These are phyloP conservation scores for Globicephala melas DNA, from an alignment of 2,113 vertebrate genomes.

Conservation along the genomic window DNA sequence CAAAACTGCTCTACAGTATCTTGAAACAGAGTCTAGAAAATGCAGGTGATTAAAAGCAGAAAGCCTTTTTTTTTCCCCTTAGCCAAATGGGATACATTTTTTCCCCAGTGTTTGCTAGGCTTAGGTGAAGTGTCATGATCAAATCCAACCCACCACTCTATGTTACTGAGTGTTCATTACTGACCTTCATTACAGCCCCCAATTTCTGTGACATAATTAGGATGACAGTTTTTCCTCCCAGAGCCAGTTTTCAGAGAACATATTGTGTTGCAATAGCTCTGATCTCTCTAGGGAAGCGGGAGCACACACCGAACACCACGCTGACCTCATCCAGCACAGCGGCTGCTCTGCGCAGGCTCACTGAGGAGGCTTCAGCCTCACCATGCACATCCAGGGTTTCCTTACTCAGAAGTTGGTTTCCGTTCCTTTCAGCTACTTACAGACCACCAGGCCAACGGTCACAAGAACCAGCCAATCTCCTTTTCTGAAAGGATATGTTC, in stretches of 20 bases:
- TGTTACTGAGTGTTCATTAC: background rate
- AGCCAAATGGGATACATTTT: background rate
- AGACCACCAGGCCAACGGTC: background rate
- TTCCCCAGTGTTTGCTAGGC: background rate
- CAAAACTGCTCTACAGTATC: background rate
- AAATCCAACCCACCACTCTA: background rate
- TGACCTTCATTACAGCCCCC: background rate
- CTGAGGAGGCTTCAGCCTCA: accelerated
- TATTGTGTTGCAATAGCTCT: background rate
- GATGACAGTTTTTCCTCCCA: background rate
- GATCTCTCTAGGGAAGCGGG: background rate
- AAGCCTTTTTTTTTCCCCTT: background rate
- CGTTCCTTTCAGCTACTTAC: accelerated
- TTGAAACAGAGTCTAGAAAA: background rate
- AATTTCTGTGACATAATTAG: background rate
- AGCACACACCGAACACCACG: accelerated
- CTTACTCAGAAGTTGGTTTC: background rate
- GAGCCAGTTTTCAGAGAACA: background rate
- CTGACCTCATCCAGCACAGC: accelerated
- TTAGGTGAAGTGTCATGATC: background rate
- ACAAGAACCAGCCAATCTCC: background rate
- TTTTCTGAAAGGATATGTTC: background rate
- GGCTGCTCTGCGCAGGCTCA: accelerated
- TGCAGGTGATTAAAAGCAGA: background rate
- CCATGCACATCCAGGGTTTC: accelerated